Evolutionary conservation across 2,888 invertebrate species (phyloP), one percentile per base, ranked within the genome.

Genomic region (Drosophila longiperda): DNA sequence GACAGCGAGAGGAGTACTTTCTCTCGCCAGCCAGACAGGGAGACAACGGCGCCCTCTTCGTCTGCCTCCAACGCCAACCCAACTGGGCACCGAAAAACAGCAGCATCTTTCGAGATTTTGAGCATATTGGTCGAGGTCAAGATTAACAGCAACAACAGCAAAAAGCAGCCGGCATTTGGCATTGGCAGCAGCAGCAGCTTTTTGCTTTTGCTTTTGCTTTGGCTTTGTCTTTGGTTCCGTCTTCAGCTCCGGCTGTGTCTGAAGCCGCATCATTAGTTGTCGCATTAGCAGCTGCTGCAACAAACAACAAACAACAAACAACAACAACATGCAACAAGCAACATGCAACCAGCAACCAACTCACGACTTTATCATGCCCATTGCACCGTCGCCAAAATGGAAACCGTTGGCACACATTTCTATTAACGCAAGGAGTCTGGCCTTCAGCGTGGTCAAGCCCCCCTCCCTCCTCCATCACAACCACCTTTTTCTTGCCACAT

Each of bases 101-200:
- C 64, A 60, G 42, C 65, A 38, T 55, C 55, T 55, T 55, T 75
- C 74, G 78, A 68, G 67, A 75, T 82, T 79, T 79, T 75, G 58
- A 79, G 80, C 84, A 82, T 82, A 82, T 82, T 85, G 88, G 78
- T 75, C 73, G 88, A 85, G 85, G 85, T 85, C 85, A 85, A 85
- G 89, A 86, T 86, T 77, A 82, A 50, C 79, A 65, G 53, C 78
- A 73, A 62, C 66, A 66, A 67, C 76, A 62, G 49, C 59, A 48
- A 12, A 12, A 54, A 54, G 11, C 66, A 72, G 69, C 75, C 71
- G 74, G 77, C 77, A 65, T 59, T 59, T 65, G 65, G 50, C 60
- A 48, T 15, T 57, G 65, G 68, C 53, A n/a, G 20, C 20, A 11
- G 42, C 9, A 40, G 5, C n/a, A 40, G 1, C 53, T 23, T 57